These are phyloP conservation scores for Montipora sp. DNA, from an alignment of 64 coral and sea anemone species.

Conservation along the genomic window DNA sequence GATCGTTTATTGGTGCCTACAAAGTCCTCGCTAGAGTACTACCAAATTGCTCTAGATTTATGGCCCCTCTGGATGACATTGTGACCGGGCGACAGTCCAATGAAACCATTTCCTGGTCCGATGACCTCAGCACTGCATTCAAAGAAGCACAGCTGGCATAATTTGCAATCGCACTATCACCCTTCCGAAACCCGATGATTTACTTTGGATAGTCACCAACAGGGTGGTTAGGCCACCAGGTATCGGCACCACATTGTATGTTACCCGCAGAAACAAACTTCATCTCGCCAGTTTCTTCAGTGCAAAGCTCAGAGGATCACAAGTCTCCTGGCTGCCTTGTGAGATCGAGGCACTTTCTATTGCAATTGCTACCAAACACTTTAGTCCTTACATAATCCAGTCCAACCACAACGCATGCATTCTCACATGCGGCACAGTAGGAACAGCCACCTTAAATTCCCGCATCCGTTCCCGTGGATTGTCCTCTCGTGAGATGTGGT, in stretches of 20 bases:
- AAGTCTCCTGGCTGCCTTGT: conserved; percentile 26
- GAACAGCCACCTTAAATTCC: too few relatives aligned
- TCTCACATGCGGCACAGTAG: conserved; percentile 15
- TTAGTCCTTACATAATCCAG: conserved; percentile 49
- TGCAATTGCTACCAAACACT: conserved; percentile 44
- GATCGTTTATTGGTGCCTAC: conserved; percentile 25
- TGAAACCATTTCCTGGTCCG: conserved; percentile 13
- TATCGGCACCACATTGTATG: conserved; percentile 39
- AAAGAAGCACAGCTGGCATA: background rate
- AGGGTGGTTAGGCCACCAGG: background rate
- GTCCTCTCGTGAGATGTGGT: too few relatives aligned
- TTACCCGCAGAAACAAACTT: conserved; percentile 15
- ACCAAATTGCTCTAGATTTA: background rate
- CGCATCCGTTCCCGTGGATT: too few relatives aligned
- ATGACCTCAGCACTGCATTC: background rate
- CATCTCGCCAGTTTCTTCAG: conserved; percentile 38
- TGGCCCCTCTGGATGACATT: conserved; percentile 3
- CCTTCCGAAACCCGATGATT: background rate
- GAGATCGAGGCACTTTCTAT: conserved; percentile 31
- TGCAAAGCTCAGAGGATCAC: conserved; percentile 16
- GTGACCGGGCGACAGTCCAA: conserved; percentile 5
- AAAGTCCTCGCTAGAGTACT: background rate
- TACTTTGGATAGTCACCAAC: conserved; percentile 26
- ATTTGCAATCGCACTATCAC: background rate
- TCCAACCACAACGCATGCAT: conserved; percentile 23